A percentile compares a stretch with the other conserved stretches of the same genome.
Evolutionary conservation across 1,140 invertebrate species (phyloP).

Genomic region (Platyscapa corneri): DNA sequence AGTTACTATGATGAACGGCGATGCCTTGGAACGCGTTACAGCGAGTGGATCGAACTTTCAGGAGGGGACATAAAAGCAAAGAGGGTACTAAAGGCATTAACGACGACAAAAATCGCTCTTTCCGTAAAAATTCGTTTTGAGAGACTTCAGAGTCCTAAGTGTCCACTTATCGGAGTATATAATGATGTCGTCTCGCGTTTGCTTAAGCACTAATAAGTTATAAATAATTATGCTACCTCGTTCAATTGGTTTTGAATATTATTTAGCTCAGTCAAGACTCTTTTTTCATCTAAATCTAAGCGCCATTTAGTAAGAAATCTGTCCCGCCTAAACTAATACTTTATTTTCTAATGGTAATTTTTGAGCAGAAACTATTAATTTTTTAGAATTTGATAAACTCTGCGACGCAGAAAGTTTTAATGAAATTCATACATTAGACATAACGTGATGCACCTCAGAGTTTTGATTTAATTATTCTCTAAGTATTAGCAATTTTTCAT

Average conservation of each 20-base stretch:
- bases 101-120: constrained; percentile 56
- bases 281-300: background rate
- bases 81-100: constrained; percentile 58
- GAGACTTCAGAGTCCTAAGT: constrained; percentile 35
- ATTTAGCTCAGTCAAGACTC: background rate
- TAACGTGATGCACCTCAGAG: background rate
- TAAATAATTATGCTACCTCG: constrained; percentile 37
- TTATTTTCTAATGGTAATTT: no score
- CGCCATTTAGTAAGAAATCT: no score
- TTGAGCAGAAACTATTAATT: no score
- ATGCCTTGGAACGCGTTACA: constrained; percentile 27
- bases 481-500: background rate
- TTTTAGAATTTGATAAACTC: background rate
- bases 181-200: constrained; percentile 39
- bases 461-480: background rate
- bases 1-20: constrained; percentile 37
- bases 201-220: constrained; percentile 24
- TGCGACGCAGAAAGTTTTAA: background rate
- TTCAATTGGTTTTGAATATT: background rate
- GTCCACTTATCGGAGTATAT: constrained; percentile 48
- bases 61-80: constrained; percentile 56
- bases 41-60: constrained; percentile 54
- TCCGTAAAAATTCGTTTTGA: constrained; percentile 48
- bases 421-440: background rate
- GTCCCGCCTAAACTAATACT: no score